Evolutionary conservation across 2,797 vertebrate genomes (phyloP).

Genomic region (Sciurus carolinensis): DNA sequence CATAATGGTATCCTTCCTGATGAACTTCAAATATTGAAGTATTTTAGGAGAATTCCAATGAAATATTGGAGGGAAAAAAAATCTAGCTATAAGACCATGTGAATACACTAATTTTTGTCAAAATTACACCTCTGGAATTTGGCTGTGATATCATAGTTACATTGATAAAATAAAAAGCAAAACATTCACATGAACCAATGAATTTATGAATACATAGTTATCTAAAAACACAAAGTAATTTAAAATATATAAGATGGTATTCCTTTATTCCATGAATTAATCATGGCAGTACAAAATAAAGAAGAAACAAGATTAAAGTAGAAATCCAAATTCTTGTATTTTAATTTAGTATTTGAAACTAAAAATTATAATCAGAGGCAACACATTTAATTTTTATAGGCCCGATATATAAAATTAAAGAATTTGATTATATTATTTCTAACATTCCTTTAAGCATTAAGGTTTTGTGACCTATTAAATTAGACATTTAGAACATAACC

Average conservation of each 20-base stretch:
- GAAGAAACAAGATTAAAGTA: neutral
- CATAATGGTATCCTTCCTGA: neutral
- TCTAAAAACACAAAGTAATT: constrained; percentile 37
- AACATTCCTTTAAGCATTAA: constrained; percentile 20
- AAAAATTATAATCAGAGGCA: neutral
- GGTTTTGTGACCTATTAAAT: neutral
- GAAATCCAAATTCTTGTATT: neutral
- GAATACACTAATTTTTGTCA: neutral
- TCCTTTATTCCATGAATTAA: constrained; percentile 1
- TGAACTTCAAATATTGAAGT: constrained; percentile 45
- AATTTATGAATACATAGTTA: neutral
- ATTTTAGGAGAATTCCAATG: constrained; percentile 25
- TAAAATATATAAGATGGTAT: neutral
- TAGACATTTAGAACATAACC: constrained; percentile 17
- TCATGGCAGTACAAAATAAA: neutral
- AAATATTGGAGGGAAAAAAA: constrained; percentile 31
- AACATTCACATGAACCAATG: constrained; percentile 12
- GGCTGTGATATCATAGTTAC: neutral
- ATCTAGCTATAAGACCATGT: neutral
- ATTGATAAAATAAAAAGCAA: constrained; percentile 28
- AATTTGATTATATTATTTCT: neutral
- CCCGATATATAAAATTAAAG: neutral
- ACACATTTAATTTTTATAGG: neutral
- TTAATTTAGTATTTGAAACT: constrained; percentile 40
- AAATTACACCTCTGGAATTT: neutral